Base-by-base conservation (phyloP, 2,888 invertebrate species). In the Leptarthrus brevirostris region DNA sequence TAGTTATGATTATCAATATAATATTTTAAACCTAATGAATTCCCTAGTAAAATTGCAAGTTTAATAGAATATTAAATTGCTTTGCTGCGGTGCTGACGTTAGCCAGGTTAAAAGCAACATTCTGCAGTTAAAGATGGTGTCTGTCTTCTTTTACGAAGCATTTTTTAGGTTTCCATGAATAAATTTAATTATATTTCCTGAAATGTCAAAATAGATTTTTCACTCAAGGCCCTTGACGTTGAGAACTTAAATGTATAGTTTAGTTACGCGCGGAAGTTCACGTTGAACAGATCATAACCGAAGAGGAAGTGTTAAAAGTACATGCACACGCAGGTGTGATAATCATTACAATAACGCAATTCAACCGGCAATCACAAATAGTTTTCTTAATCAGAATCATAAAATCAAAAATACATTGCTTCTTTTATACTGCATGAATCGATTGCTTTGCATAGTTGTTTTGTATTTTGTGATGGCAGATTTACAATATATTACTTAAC, bases 181-280 rank as follows among this genome's bases (percentile, higher is more conserved):
- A 74, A 74, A 74, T 74, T 74, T 72, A 74, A 74, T 74, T 74
- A 74, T 72, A 66, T 66, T 72, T 26, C 72, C 16, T 44, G 47
- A 20, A 30, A 30, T 16, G 44, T 47, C 22, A 44, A 53, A 36
- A 47, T 66, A 49, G 26, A 26, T 66, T 66, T 49, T 66, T 66
- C 66, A 44, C 44, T 8, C 16, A 49, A 66, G 6, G 61, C 14
- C 36, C n/a, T n/a, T n/a, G 30, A 47, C 56, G 53, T 34, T 44
- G 34, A 14, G 30, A 61, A 61, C 64, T 73, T 74, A 72, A 54
- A 72, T 56, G 22, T 18, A n/a, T 36, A n/a, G 61, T 52, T 61
- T 54, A 72, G 74, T 72, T 53, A 53, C 44, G 52, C 26, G 22
- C 61, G 71, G 54, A 49, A 74, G 52, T 34, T 71, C 49, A 18